Base-by-base conservation (phyloP, 1,140 invertebrate genomes). In the Rhizoglyphus robini region DNA sequence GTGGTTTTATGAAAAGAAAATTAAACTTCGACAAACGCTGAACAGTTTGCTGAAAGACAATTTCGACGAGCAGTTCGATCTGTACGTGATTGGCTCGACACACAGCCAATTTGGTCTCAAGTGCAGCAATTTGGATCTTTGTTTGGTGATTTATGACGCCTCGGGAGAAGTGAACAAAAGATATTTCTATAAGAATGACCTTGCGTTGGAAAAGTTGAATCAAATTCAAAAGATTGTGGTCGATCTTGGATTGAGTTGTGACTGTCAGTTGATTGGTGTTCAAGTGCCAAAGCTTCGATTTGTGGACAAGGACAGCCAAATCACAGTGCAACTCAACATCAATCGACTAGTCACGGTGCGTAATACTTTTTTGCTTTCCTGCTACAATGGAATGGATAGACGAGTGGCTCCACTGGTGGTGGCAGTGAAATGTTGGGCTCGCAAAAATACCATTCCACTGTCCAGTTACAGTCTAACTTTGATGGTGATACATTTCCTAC, bases 301-400 rank as follows among this genome's bases (percentile, higher is more conserved):
- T 72, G 80, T 79, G 49, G 88, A 92, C 76, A 75, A 77, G 11
- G 18, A 5, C 20, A 72, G 82, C 69, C 82, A 83, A 47, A 81
- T 97, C 36, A 88, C 95, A 73, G 88, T 97, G 30, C 94, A 99
- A 81, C 79, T 99, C 5, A 98, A 97, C 78, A 91, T 90, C 72
- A 97, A 98, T 77, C 96, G 96, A 77, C 79, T 84, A 30, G 91
- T 97, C 30, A 92, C 93, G 27, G 91, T 98, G 67, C 81, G 86
- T 23, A 98, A 98, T 76, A 97, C 94, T 15, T 90, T 95, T 76
- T 79, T 99, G 47, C 78, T 98, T 2, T 84, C 88, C 73, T 86
- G 85, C 71, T 96, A 95, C 76, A 86, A 89, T 3, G 29, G 51
- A 63, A 20, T 90, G 76, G 95, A 99, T 78, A 92, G 89, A 87